Evolutionary conservation across 2,888 invertebrate species (phyloP).

Genomic region (Eristalinus sepulchralis): DNA sequence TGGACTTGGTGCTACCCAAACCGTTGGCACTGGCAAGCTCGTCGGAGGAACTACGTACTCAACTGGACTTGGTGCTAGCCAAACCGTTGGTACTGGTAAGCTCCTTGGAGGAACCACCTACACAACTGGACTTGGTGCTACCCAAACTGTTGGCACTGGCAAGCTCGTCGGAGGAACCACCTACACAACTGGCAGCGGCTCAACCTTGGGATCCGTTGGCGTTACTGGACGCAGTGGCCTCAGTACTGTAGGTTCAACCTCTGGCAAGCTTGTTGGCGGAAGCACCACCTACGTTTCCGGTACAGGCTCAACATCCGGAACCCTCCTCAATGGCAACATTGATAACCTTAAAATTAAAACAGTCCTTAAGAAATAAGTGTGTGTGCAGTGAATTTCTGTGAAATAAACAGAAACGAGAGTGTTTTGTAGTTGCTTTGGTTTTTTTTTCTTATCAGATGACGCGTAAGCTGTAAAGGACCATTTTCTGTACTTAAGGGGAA

Average conservation of each 20-base stretch:
- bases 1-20: neutral
- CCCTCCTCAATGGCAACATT: neutral
- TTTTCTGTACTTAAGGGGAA: too few species aligned
- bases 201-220: too few species aligned
- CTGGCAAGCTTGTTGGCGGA: neutral
- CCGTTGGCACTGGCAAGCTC: neutral
- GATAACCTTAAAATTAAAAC: neutral
- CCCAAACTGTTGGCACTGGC: neutral
- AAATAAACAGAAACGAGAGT: neutral
- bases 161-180: neutral
- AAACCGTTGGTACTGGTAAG: neutral
- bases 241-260: too few species aligned
- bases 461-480: too few species aligned
- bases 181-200: neutral
- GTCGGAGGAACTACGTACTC: neutral
- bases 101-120: neutral
- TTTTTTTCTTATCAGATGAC: too few species aligned
- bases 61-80: neutral
- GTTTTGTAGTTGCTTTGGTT: too few species aligned
- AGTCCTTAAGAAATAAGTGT: neutral
- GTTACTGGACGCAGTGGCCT: too few species aligned
- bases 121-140: neutral
- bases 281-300: neutral
- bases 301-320: neutral
- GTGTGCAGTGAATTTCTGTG: neutral